Base-by-base conservation (phyloP, 1,140 invertebrate genomes). In the Lerema accius region DNA sequence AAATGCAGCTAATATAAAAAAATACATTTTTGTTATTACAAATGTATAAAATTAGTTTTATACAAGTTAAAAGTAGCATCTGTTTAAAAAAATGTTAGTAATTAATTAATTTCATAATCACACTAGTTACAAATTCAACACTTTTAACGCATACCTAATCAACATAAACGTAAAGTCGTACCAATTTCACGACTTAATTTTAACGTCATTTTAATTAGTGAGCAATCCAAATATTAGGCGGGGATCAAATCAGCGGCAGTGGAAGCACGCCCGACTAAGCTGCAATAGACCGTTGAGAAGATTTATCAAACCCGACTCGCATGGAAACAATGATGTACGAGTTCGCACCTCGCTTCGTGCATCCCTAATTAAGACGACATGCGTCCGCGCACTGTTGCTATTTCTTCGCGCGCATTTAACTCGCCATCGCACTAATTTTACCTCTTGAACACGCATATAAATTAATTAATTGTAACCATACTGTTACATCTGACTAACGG, bases 281-380 rank as follows among this genome's bases (percentile, higher is more conserved):
- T 42, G 65, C 73, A 81, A 86, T 85, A 73, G 80, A 66, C 71
- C 84, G 73, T 83, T 70, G 63, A 63, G 71, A 50, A 75, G 71
- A 83, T 82, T 69, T 72, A 84, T 85, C 81, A 79, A 76, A 73
- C 70, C 11, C 68, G 74, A 68, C 65, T 64, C 75, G 62, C 58
- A 73, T 66, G 75, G 80, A 73, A 87, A 84, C 85, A 86, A 86
- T 88, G 86, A 89, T 89, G 83, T 81, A 89, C 84, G 85, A 86
- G 78, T 90, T 90, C 82, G 84, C 87, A 90, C 87, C 87, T 88
- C 86, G 77, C 62, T 65, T 71, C 63, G 71, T 76, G 83, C 71
- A 69, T 69, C 71, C 73, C 82, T 88, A 90, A 90, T 90, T 88
- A 90, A 90, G 87, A 86, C 78, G 80, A 83, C 77, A 85, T 86